phyloP scores from a whole-genome alignment of 2,113 vertebrate genomes.

The Sardina pilchardus region DNA sequence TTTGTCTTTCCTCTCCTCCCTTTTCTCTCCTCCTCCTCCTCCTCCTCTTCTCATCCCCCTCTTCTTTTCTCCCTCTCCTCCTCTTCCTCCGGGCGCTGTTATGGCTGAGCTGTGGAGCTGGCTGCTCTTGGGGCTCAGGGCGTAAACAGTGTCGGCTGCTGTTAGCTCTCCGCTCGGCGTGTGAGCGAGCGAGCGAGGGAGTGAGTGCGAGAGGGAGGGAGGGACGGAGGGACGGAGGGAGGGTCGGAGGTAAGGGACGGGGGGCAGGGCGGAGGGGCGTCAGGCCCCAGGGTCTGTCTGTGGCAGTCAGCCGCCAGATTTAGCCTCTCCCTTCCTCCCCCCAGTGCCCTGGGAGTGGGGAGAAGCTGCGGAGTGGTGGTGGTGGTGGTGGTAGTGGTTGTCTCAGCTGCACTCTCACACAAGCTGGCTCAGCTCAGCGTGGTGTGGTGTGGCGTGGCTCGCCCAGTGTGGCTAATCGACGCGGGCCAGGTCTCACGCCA shows the following conservation, averaged over 20 bases:
- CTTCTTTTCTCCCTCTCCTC: background rate
- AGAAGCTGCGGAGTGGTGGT: background rate
- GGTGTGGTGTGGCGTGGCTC: background rate
- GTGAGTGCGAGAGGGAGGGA: background rate
- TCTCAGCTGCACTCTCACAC: background rate
- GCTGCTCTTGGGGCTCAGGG: background rate
- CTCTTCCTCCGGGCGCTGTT: background rate
- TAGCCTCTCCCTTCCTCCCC: slow-evolving; percentile 19
- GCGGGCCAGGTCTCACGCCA: background rate
- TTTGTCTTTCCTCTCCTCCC: background rate
- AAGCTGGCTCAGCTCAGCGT: background rate
- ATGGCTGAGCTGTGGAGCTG: background rate
- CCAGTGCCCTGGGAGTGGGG: background rate
- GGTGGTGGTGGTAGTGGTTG: background rate
- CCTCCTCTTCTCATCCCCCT: background rate
- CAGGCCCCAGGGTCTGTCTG: slow-evolving; percentile 34
- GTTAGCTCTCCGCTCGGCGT: slow-evolving; percentile 16
- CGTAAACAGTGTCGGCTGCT: slow-evolving; percentile 30
- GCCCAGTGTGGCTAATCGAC: background rate
- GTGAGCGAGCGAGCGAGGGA: background rate
- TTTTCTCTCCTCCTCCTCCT: background rate
- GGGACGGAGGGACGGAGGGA: background rate
- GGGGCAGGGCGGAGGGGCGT: slow-evolving; percentile 38
- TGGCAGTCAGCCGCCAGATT: slow-evolving; percentile 31
- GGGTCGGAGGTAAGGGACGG: slow-evolving; percentile 8